Base-by-base conservation (phyloP, 2,797 vertebrate genomes). In the Saxicola maurus region DNA sequence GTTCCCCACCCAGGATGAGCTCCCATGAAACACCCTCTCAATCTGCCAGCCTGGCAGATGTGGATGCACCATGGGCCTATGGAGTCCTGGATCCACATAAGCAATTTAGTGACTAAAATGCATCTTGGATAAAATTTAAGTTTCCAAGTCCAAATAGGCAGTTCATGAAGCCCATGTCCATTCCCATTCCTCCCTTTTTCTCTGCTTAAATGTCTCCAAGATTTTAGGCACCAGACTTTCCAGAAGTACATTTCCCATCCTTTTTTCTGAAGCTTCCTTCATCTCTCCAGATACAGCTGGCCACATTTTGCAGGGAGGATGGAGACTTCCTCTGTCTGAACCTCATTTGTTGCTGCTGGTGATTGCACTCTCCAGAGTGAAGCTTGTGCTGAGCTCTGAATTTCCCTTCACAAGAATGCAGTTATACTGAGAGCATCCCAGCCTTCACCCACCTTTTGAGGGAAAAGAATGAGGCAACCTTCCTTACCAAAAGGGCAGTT, bases 221-320 rank as follows among this genome's bases (percentile, higher is more conserved):
- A 35, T 46, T 69, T 71, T 33, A 79, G 76, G 20, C 16, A 56
- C 11, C 5, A 56, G 27, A 17, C 2, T 82, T 27, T 42, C 56
- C 45, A n/a, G 21, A 68, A 82, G 16, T 57, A 57, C 4, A 12
- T 74, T 77, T 68, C 7, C 8, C 40, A 62, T 19, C 20, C 11
- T 74, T 88, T 68, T 15, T 33, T 25, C 45, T 82, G 59, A 77
- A 75, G 33, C 17, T 92, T 64, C 37, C 53, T 75, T 79, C 18
- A 27, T 84, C 42, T 79, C 21, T 66, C 5, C 13, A 2, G 0
- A 0, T 57, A 30, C 33, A 62, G 4, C 12, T n/a, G 49, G 21
- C 28, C 18, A 13, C 9, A 7, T 66, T 72, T 52, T 3, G 1
- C 15, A 53, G 65, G 52, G 7, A 38, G 45, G 60, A n/a, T 19